Evolutionary conservation across 2,113 vertebrate species (phyloP).

Genomic region (Sinosuthora webbiana): DNA sequence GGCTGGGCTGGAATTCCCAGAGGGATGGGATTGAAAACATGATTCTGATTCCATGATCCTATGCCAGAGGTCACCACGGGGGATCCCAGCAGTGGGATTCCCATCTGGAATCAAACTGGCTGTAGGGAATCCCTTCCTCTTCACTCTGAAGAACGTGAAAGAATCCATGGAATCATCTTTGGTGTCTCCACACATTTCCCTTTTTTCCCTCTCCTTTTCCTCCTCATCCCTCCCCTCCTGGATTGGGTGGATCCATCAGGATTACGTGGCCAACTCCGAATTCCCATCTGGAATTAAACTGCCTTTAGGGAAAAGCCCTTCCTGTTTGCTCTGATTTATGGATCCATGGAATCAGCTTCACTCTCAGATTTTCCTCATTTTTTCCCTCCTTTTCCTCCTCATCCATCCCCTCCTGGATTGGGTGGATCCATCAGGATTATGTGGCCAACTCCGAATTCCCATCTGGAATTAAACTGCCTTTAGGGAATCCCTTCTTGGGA

Average conservation of each 20-base stretch:
- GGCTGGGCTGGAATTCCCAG: neutral
- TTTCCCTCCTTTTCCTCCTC: too few species aligned
- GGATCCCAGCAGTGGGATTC: neutral
- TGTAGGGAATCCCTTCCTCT: neutral
- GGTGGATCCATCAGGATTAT: conserved; percentile 70
- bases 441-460: neutral
- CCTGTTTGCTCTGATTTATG: neutral
- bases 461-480: neutral
- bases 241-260: conserved; percentile 76
- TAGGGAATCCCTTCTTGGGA: too few species aligned
- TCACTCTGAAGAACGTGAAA: too few species aligned
- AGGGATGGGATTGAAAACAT: neutral
- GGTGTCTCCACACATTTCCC: rapidly evolving
- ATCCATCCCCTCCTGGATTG: neutral
- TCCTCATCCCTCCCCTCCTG: rapidly evolving
- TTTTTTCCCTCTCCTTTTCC: neutral
- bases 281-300: neutral
- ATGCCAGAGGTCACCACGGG: neutral
- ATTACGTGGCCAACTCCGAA: neutral
- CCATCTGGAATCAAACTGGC: neutral
- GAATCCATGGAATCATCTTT: neutral
- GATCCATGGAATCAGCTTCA: neutral
- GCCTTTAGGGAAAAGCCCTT: too few species aligned
- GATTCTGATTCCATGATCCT: neutral
- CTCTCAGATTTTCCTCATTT: neutral